Evolutionary conservation across 1,140 invertebrate genomes (phyloP).

Genomic region (Pseudomyrmex flavicornis): DNA sequence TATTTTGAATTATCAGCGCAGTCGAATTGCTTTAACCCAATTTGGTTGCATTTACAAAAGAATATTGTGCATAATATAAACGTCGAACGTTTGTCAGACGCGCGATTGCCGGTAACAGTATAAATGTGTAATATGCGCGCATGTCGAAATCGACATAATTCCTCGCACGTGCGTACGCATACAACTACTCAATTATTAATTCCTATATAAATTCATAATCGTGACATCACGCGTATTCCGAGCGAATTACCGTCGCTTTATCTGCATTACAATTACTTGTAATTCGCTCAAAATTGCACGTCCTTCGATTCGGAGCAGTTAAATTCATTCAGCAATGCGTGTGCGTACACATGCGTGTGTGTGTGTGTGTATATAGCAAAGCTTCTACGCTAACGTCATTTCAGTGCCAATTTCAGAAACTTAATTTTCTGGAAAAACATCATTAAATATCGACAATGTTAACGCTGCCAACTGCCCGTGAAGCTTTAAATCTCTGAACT

Average conservation of each 20-base stretch:
- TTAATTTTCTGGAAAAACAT: conserved; percentile 34
- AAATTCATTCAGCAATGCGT: conserved; percentile 31
- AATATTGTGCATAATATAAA: conserved; percentile 49
- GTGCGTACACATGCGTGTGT: no score
- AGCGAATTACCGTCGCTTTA: conserved; percentile 58
- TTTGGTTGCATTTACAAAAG: conserved; percentile 37
- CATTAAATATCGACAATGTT: not conserved
- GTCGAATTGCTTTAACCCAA: conserved; percentile 52
- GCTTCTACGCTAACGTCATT: not conserved
- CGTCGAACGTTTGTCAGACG: conserved; percentile 52
- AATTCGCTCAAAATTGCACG: conserved; percentile 53
- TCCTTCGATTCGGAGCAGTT: conserved; percentile 39
- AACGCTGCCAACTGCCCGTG: not conserved
- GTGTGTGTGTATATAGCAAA: not conserved
- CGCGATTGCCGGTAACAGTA: conserved; percentile 47
- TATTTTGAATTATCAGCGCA: conserved; percentile 40
- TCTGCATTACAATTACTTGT: conserved; percentile 61
- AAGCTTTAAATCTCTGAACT: no score
- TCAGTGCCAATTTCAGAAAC: conserved; percentile 23
- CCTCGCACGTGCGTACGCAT: conserved; percentile 33
- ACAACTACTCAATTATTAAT: conserved; percentile 58
- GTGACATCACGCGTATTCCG: conserved; percentile 52
- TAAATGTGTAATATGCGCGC: conserved; percentile 45
- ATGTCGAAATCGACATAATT: conserved; percentile 51
- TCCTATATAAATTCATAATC: conserved; percentile 60